Conservation (phyloP, 2,888 invertebrate genomes). For the Sinhomidia bicolor region DNA sequence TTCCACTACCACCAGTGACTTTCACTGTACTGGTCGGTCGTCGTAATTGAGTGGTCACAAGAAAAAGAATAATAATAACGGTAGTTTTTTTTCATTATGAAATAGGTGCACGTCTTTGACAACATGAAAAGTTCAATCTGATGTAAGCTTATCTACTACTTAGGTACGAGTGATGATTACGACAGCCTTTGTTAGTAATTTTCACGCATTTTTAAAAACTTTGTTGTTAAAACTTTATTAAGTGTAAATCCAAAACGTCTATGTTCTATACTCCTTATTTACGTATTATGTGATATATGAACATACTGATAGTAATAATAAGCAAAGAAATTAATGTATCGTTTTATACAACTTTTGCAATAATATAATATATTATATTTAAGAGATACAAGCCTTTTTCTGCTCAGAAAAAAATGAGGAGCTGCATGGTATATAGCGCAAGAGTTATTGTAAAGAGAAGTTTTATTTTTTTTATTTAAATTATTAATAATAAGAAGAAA, state of each 20-base stretch:
- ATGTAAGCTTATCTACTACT: too few species aligned
- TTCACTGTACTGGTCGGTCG: background rate
- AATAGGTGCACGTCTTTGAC: background rate
- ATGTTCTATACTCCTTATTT: background rate
- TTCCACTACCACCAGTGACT: background rate
- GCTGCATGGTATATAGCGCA: too few species aligned
- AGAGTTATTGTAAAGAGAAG: too few species aligned
- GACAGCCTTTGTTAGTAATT: background rate
- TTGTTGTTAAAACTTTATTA: background rate
- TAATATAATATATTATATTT: too few species aligned
- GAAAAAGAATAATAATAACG: background rate
- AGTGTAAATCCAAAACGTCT: conserved; percentile 23
- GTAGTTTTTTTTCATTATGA: background rate
- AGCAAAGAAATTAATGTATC: conserved; percentile 16
- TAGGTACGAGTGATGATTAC: too few species aligned
- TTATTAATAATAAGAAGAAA: conserved; percentile 34
- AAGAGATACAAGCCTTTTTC: too few species aligned
- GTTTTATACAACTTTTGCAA: too few species aligned
- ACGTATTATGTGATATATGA: conserved; percentile 21
- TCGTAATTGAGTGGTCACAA: conserved; percentile 52
- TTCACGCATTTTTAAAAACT: background rate
- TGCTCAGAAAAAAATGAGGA: too few species aligned
- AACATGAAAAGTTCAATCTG: background rate
- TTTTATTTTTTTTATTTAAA: conserved; percentile 22
- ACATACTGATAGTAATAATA: too few species aligned